Conservation (phyloP, 2,113 vertebrate species). For the Eptesicus fuscus region DNA sequence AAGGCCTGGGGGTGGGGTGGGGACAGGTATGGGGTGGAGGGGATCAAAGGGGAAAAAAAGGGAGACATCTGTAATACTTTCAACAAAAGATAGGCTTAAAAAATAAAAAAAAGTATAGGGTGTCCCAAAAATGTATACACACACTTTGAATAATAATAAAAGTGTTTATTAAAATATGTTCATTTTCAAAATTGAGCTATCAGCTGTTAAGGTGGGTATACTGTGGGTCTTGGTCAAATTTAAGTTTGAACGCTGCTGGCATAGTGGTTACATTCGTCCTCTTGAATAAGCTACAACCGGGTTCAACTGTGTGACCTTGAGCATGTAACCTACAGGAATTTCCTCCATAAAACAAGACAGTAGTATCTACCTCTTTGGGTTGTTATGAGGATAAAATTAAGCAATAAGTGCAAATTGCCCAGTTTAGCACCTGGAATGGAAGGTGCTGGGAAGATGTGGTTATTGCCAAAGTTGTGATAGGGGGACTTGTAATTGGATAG, state of each 20-base stretch:
- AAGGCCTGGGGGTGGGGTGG: no score
- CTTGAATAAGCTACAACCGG: neutral
- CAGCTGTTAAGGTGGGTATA: no score
- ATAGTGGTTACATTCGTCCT: neutral
- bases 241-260: neutral
- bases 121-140: no score
- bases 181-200: no score
- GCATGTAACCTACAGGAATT: neutral
- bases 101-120: neutral
- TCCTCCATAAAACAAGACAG: neutral
- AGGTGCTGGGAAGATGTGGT: neutral
- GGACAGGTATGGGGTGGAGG: no score
- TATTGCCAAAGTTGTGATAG: neutral
- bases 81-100: no score
- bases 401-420: neutral
- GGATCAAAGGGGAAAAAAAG: no score
- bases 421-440: neutral
- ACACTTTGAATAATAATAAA: no score
- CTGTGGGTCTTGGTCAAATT: neutral
- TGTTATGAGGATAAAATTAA: neutral
- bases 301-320: neutral
- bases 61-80: no score
- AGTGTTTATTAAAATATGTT: no score
- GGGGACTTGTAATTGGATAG: no score
- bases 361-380: neutral